Percentiles rank a stretch among this genome's conserved stretches.
Conservation (phyloP, 2,888 invertebrate genomes). For the Bugula neritina region DNA sequence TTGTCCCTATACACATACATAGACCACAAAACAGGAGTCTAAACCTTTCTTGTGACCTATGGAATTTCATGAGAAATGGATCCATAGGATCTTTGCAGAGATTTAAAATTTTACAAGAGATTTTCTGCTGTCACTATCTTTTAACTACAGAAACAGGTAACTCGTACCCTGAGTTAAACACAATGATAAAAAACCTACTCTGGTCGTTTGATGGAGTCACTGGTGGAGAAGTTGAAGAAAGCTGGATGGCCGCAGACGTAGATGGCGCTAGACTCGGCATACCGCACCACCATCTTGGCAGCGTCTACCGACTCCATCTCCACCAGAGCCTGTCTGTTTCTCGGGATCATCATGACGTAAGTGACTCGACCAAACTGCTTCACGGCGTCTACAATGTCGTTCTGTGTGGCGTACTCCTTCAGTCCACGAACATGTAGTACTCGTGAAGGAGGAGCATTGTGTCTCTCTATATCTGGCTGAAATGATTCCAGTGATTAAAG, state of each 20-base stretch:
- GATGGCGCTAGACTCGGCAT: slow-evolving; percentile 40
- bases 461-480: slow-evolving; percentile 45
- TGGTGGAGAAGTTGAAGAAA: slow-evolving; percentile 55
- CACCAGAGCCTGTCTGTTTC: slow-evolving; percentile 48
- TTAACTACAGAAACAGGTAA: too few species aligned
- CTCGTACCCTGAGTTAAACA: too few species aligned
- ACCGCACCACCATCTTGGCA: slow-evolving; percentile 40
- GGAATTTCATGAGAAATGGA: too few species aligned
- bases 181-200: slow-evolving; percentile 31
- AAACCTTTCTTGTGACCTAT: too few species aligned
- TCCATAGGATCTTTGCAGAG: too few species aligned
- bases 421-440: slow-evolving; percentile 56
- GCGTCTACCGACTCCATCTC: slow-evolving; percentile 45
- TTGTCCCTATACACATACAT: too few species aligned
- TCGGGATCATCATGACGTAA: slow-evolving; percentile 49
- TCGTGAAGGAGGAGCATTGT: slow-evolving; percentile 54
- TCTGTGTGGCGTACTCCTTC: slow-evolving; percentile 52
- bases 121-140: too few species aligned
- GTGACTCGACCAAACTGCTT: slow-evolving; percentile 54
- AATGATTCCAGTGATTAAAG: too few species aligned
- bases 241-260: slow-evolving; percentile 53
- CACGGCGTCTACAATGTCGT: slow-evolving; percentile 55
- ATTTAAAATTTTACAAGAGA: too few species aligned
- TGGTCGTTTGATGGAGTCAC: slow-evolving; percentile 50
- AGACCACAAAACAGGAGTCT: too few species aligned